phyloP scores from a whole-genome alignment of 30 jellyfish, hydroid and myxozoan genomes.

The Chironex yamaguchii region DNA sequence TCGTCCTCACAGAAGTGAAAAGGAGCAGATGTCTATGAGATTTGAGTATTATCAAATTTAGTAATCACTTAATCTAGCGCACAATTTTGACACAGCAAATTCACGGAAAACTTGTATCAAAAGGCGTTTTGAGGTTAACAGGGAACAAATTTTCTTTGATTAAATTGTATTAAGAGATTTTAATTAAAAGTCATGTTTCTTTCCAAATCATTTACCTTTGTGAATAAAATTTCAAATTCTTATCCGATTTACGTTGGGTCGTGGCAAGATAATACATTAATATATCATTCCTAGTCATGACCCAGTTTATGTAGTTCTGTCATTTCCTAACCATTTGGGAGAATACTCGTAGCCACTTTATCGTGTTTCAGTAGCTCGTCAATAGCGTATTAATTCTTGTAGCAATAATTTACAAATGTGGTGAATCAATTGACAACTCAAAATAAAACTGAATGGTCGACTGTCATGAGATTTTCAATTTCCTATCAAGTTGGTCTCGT shows the following conservation, averaged over 20 bases:
- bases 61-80: not conserved
- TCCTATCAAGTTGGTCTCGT: not conserved
- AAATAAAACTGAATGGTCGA: no score
- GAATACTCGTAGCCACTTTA: not conserved
- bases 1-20: not conserved
- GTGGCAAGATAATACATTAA: not conserved
- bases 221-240: not conserved
- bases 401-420: not conserved
- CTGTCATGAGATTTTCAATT: not conserved
- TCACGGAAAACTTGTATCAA: not conserved
- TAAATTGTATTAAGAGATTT: not conserved
- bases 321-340: not conserved
- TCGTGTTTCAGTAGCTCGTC: not conserved
- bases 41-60: not conserved
- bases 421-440: not conserved
- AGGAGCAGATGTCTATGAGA: not conserved
- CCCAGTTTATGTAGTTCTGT: not conserved
- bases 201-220: not conserved
- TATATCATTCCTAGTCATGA: not conserved
- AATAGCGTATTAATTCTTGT: not conserved
- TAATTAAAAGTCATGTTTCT: not conserved
- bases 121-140: conserved; percentile 1
- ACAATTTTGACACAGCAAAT: not conserved
- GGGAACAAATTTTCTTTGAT: not conserved
- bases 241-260: not conserved